phyloP scores from a whole-genome alignment of 1,140 invertebrate species.

The Sycobia sp. region DNA sequence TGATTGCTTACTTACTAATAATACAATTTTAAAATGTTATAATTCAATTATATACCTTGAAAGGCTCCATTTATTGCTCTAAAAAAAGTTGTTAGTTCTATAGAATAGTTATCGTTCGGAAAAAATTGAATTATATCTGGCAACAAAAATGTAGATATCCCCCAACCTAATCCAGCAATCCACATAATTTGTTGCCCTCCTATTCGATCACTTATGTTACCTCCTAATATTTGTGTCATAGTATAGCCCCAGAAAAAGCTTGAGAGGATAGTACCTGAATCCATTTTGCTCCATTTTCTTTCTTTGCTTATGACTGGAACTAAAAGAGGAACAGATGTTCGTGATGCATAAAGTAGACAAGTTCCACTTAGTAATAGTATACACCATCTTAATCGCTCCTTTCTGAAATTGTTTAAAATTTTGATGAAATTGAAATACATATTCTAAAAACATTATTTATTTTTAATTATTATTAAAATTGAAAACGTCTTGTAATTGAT shows the following conservation, averaged over 20 bases:
- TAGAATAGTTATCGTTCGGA: slow-evolving; percentile 62
- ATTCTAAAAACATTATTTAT: neutral
- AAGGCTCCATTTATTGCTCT: slow-evolving; percentile 71
- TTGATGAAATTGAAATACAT: neutral
- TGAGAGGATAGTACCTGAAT: slow-evolving; percentile 73
- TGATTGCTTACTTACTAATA: slow-evolving; percentile 9
- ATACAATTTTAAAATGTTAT: neutral
- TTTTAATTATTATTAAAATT: neutral
- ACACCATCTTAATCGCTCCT: slow-evolving; percentile 67
- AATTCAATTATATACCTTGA: slow-evolving; percentile 62
- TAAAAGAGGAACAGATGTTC: slow-evolving; percentile 72
- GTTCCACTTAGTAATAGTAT: slow-evolving; percentile 69
- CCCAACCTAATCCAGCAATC: slow-evolving; percentile 71
- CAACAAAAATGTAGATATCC: slow-evolving; percentile 70
- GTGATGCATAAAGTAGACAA: slow-evolving; percentile 70
- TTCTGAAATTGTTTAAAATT: slow-evolving; percentile 45
- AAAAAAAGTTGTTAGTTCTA: slow-evolving; percentile 67
- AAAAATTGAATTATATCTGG: slow-evolving; percentile 69
- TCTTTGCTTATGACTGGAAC: slow-evolving; percentile 70
- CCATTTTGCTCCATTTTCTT: slow-evolving; percentile 73
- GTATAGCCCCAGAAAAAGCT: slow-evolving; percentile 82
- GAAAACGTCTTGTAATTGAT: neutral
- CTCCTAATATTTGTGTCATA: slow-evolving; percentile 74
- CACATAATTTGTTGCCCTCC: slow-evolving; percentile 73
- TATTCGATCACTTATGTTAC: slow-evolving; percentile 71